phyloP scores from a whole-genome alignment of 1,140 invertebrate genomes.

The Caenorhabditis briggsae region DNA sequence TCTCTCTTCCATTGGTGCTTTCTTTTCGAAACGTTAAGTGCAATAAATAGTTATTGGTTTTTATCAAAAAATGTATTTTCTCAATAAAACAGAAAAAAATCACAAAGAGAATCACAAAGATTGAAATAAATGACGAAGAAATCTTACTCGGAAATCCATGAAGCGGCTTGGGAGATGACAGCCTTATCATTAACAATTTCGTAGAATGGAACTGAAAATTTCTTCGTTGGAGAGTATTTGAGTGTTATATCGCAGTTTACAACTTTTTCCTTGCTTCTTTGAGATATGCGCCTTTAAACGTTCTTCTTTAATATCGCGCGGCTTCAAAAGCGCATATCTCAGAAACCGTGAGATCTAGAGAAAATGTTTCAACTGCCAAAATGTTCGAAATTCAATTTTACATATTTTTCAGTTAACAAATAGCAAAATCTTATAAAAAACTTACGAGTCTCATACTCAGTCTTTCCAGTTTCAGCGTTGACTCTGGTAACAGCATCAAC shows the following conservation, averaged over 20 bases:
- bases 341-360: too few species aligned
- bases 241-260: too few species aligned
- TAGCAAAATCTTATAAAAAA: background rate
- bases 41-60: conserved; percentile 49
- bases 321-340: too few species aligned
- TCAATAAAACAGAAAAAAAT: background rate
- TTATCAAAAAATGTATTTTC: background rate
- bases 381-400: too few species aligned
- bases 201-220: conserved; percentile 28
- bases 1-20: background rate
- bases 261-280: too few species aligned
- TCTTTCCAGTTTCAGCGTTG: conserved; percentile 41
- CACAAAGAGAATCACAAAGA: background rate
- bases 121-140: background rate
- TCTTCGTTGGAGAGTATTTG: background rate
- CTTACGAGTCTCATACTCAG: conserved; percentile 41
- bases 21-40: background rate
- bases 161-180: background rate
- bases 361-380: too few species aligned
- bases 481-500: conserved; percentile 17
- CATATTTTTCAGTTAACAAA: background rate
- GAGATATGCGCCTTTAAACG: too few species aligned
- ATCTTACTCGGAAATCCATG: conserved; percentile 41
- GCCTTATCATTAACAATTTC: conserved; percentile 30
- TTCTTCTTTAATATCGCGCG: too few species aligned